phyloP scores from a whole-genome alignment of 2,888 invertebrate genomes.

The Allacma fusca region DNA sequence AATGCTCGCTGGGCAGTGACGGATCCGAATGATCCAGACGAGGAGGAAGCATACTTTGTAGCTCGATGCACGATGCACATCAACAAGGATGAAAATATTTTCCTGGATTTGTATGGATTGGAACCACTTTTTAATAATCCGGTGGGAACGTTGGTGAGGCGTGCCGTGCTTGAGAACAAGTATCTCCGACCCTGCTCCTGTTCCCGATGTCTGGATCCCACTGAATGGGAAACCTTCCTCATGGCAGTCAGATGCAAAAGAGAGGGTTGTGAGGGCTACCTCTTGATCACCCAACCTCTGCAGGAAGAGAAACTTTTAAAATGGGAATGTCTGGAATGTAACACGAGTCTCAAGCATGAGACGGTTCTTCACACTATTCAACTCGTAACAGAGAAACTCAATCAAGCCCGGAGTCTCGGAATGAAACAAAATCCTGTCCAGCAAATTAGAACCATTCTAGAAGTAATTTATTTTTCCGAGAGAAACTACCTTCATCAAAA shows the following conservation, averaged over 20 bases:
- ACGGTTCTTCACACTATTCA: background rate
- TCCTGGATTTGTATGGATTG: slow-evolving; percentile 24
- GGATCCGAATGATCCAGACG: slow-evolving; percentile 32
- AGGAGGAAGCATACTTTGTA: slow-evolving; percentile 26
- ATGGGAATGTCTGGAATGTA: slow-evolving; percentile 16
- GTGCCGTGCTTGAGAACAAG: slow-evolving; percentile 9
- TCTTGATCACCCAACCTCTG: background rate
- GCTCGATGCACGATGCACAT: slow-evolving; percentile 21
- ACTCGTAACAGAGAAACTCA: background rate
- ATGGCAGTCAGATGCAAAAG: slow-evolving; percentile 23
- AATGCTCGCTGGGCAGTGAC: slow-evolving; percentile 34
- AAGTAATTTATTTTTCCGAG: background rate
- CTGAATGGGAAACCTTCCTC: slow-evolving; percentile 24
- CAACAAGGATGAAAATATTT: slow-evolving; percentile 31
- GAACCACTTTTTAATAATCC: slow-evolving; percentile 28
- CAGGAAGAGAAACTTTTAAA: background rate
- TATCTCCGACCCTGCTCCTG: slow-evolving; percentile 30
- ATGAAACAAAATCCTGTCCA: background rate
- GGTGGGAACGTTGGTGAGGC: slow-evolving; percentile 18
- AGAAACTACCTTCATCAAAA: background rate
- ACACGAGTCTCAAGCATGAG: background rate
- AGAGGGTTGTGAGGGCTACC: slow-evolving; percentile 10
- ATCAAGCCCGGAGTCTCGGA: background rate
- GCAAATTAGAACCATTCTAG: slow-evolving; percentile 18
- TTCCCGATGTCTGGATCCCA: slow-evolving; percentile 23